Evolutionary conservation across 2,888 invertebrate species (phyloP).

Genomic region (Netelia fuscicornis): DNA sequence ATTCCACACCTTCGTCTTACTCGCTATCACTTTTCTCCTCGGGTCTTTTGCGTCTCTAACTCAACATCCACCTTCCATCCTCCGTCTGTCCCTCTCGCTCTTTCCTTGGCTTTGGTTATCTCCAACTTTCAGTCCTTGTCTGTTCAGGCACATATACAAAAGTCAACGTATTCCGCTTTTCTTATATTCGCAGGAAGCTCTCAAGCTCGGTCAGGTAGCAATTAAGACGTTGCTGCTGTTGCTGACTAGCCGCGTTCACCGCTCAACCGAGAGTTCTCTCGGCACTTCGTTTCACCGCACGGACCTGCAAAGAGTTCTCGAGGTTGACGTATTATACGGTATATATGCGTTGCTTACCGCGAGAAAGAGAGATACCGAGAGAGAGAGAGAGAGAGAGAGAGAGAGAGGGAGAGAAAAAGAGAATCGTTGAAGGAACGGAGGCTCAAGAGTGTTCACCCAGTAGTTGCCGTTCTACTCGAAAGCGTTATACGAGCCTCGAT

Average conservation of each 20-base stretch:
- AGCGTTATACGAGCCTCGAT: conserved; percentile 39
- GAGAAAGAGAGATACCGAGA: neutral
- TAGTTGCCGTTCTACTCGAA: conserved; percentile 39
- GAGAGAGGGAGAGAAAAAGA: neutral
- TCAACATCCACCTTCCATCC: conserved; percentile 15
- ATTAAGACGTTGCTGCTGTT: conserved; percentile 44
- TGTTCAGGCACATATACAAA: neutral
- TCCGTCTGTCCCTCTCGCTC: conserved; percentile 10
- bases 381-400: neutral
- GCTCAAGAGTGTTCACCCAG: neutral
- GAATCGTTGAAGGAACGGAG: conserved; percentile 20
- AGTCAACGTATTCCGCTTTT: conserved; percentile 38
- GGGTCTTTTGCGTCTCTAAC: conserved; percentile 62
- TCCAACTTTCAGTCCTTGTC: conserved; percentile 1
- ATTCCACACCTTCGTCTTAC: conserved; percentile 60
- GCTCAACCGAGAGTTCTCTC: conserved; percentile 20
- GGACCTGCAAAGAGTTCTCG: conserved; percentile 29
- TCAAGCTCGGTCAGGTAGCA: conserved; percentile 42
- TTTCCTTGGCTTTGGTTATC: conserved; percentile 11
- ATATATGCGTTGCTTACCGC: neutral
- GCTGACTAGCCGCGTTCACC: neutral
- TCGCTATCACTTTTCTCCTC: conserved; percentile 71
- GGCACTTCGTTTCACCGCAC: conserved; percentile 49
- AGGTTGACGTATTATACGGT: conserved; percentile 41
- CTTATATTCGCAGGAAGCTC: conserved; percentile 25